These are phyloP conservation scores for Pungitius pungitius DNA, from an alignment of 2,113 vertebrate genomes.

Conservation along the genomic window DNA sequence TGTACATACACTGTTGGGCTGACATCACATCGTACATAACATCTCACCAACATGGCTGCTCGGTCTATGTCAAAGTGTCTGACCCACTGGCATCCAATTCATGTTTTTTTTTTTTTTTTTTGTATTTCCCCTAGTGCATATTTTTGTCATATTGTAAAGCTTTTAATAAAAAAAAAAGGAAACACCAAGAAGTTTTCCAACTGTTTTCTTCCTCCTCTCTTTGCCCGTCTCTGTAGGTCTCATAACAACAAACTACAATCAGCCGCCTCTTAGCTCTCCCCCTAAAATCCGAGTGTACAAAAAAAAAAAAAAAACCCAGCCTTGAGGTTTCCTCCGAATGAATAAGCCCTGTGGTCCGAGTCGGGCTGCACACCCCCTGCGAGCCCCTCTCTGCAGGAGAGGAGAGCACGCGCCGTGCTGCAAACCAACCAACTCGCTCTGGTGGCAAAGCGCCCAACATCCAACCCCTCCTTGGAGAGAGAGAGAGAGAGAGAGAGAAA, in stretches of 20 bases:
- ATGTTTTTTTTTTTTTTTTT: constrained; percentile 70
- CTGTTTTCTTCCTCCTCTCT: constrained; percentile 71
- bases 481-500: constrained; percentile 16
- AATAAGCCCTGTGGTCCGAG: constrained; percentile 49
- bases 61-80: constrained; percentile 65
- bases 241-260: constrained; percentile 99
- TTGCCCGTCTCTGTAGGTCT: constrained; percentile 90
- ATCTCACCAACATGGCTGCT: constrained; percentile 81
- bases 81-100: constrained; percentile 81
- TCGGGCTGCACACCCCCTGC: constrained; percentile 29
- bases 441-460: constrained; percentile 30
- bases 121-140: constrained; percentile 68
- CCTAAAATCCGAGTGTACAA: constrained; percentile 74
- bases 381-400: constrained; percentile 10
- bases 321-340: constrained; percentile 82
- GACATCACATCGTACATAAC: constrained; percentile 43
- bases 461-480: constrained; percentile 29
- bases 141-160: constrained; percentile 80
- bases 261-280: constrained; percentile 91
- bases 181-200: constrained; percentile 75
- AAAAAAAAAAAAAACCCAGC: constrained; percentile 76
- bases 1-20: constrained; percentile 60
- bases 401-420: constrained; percentile 6
- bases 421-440: constrained; percentile 23
- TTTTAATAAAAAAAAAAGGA: constrained; percentile 79